Conservation (phyloP, 2,113 vertebrate genomes). For the Verasper variegatus region DNA sequence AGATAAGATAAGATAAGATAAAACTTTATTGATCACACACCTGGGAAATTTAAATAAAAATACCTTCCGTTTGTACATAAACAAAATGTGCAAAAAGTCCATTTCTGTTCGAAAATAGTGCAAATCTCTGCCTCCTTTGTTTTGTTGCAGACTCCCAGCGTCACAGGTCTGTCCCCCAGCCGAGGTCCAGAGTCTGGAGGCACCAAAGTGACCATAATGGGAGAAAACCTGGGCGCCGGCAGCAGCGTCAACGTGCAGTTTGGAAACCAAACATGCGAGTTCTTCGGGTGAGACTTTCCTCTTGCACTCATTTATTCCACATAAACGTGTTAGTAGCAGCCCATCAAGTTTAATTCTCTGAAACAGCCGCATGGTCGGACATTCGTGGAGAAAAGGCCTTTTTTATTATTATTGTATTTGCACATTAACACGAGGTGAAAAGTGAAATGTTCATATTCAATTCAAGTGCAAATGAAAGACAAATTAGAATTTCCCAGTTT, state of each 20-base stretch:
- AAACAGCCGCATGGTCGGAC: background rate
- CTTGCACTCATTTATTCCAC: background rate
- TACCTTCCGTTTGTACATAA: too few relatives aligned
- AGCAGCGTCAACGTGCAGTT: conserved; percentile 91
- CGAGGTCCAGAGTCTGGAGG: conserved; percentile 96
- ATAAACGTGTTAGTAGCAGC: conserved; percentile 1
- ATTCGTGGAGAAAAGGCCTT: background rate
- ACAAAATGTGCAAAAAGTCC: too few relatives aligned
- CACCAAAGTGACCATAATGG: conserved; percentile 94
- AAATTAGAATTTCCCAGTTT: conserved; percentile 12
- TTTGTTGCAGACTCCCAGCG: conserved; percentile 84
- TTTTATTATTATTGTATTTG: background rate
- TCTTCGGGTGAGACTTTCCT: conserved; percentile 87
- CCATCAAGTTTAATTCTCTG: conserved; percentile 11
- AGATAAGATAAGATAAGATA: too few relatives aligned
- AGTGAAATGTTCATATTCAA: background rate
- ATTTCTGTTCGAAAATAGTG: too few relatives aligned
- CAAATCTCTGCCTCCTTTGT: background rate
- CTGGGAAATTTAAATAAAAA: too few relatives aligned
- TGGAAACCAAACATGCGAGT: conserved; percentile 97
- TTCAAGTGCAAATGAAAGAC: background rate
- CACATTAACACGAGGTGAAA: conserved; percentile 3
- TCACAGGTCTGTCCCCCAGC: conserved; percentile 89
- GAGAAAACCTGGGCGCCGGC: conserved; percentile 92
- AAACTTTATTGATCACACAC: too few relatives aligned